Evolutionary conservation across 2,888 invertebrate genomes (phyloP), one percentile per base, ranked within the genome.

Genomic region (Tridacna crocea): DNA sequence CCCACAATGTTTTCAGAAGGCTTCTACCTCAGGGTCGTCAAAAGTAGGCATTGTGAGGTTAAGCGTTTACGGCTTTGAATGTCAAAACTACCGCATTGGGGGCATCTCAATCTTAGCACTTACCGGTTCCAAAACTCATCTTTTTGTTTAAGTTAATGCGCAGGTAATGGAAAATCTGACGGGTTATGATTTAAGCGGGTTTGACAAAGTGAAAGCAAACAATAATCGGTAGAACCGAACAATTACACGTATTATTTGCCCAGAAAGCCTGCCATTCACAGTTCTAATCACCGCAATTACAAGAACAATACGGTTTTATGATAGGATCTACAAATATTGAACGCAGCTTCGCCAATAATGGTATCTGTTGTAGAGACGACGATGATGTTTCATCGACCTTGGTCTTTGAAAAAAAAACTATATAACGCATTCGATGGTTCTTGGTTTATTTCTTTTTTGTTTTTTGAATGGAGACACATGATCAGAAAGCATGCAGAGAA

Each of bases 251-350:
- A 79, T 84, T 81, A 79, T 79, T 65, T 74, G 60, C 77, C 55
- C 55, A n/a, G 79, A 79, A 79, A 77, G 74, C 79, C 63, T 51
- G 74, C 75, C 74, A 78, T 82, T 81, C 70, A 79, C 65, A 51
- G 72, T 27, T 58, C 68, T 81, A 84, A 81, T 81, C 74, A 66
- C 55, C 51, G 60, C 79, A 81, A 81, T 84, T 84, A 82, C 75
- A 68, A 65, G 81, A 84, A 84, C 81, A 84, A 84, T 84, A 68
- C 72, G 48, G 48, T 72, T 60, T 72, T 58, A 63, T 79, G 84
- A 84, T 84, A 84, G 48, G 74, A 84, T 84, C 84, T 79, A 70
- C 75, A 77, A 80, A 66, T 79, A 84, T 78, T 76, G 79, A 81
- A 75, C 66, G 55, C 36, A 36, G 48, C 58, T 72, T 76, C 72